Evolutionary conservation across 1,140 invertebrate genomes (phyloP), one percentile per base, ranked within the genome.

Genomic region (Cecropterus lyciades): DNA sequence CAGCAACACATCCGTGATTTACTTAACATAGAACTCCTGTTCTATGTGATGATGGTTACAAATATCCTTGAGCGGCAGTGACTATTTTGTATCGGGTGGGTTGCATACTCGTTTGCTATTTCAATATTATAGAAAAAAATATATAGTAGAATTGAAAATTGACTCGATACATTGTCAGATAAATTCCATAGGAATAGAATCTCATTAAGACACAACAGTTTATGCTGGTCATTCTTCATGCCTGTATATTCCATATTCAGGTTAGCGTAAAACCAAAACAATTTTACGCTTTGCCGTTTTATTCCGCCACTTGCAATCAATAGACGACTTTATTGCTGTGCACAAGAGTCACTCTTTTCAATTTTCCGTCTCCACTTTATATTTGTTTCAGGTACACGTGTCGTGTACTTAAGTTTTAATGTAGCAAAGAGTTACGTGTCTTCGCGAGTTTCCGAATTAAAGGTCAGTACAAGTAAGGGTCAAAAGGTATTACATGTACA

Each of bases 301-400:
- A 16, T 62, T 51, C 13, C 33, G 8, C 30, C 45, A 13, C n/a
- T 27, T 7, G 8, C 27, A 40, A 0, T 0, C 57, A 9, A 60
- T 3, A 49, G n/a, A 20, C 0, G 6, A 49, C 57, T n/a, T 60
- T 49, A 2, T 14, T 0, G 9, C 6, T 9, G 8, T 20, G 14
- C 0, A 17, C 37, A 9, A 60, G 33, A 7, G 45, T 27, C 33
- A 2, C n/a, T 20, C 2, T 60, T 37, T 13, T 20, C 1, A 9
- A 40, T 33, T 37, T n/a, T 16, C 0, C 15, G 1, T 15, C 24
- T 33, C 14, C 24, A 45, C 62, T 68, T 68, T 24, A 37, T n/a
- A 66, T 37, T 59, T 65, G 52, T 66, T 46, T 59, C 51, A 60
- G 67, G 57, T 70, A 73, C 70, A 73, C 65, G 67, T 70, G 74